Evolutionary conservation across 2,797 vertebrate genomes (phyloP), one percentile per base, ranked within the genome.

Genomic region (Chloroceryle inda): DNA sequence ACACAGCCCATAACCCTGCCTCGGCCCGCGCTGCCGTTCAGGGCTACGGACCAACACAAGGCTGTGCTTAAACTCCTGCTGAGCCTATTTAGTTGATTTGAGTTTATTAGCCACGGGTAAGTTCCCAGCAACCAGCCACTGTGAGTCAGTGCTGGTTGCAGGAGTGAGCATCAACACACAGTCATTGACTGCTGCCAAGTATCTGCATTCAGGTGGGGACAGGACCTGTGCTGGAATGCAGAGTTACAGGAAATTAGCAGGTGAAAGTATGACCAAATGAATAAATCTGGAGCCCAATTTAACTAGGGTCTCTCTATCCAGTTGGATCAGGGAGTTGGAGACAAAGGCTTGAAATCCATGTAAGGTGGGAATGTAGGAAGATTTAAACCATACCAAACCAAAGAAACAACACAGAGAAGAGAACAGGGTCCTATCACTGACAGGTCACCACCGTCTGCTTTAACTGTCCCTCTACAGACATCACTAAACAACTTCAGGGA

Each of bases 11-110:
- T 6, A 35, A 5, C 35, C n/a, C n/a, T 29, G 26, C 15, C 50
- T 6, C 0, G 1, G 49, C 4, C 0, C 37, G 6, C 8, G 6
- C 35, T 8, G 7, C 24, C 24, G 13, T 33, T 33, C 6, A 24
- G 35, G 9, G 22, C 24, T 44, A 23, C 7, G 20, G 18, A n/a
- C 29, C 50, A 37, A 26, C 7, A 8, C 44, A 55, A 35, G 59
- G 45, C 55, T 29, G 9, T 1, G 23, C 14, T 77, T 21, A 19
- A 64, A 59, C 29, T 6, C 42, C 50, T 59, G 35, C 22, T 42
- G 23, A 56, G 15, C 14, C 13, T 23, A 2, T 17, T 33, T 4
- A 26, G 4, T 49, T 72, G 35, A 35, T 35, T 35, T 35, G 35
- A 35, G 35, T 35, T 35, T 5, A 5, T 4, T 18, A 31, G 50